Evolutionary conservation across 2,113 vertebrate genomes (phyloP), one percentile per base, ranked within the genome.

Genomic region (Labeo rohita): DNA sequence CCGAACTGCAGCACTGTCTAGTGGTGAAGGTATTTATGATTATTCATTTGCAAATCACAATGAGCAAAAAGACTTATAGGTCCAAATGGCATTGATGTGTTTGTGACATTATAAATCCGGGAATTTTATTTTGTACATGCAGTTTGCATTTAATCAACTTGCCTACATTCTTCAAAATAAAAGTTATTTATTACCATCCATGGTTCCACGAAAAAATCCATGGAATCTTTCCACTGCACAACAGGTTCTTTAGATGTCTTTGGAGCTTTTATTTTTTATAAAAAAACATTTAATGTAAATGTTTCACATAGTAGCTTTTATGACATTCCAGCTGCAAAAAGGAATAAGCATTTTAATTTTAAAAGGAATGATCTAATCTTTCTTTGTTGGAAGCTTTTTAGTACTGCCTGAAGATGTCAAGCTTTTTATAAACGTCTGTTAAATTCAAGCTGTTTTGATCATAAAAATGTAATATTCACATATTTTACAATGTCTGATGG

Each of bases 361-460:
- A 81, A 85, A 52, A 82, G 83, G 23, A 11, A 70, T 82, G 79
- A 88, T 78, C 61, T 88, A 83, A 79, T 72, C 75, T 74, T 83
- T 83, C 78, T 77, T 34, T 75, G n/a, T 21, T 85, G 65, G 73
- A 50, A 84, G 52, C 9, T 39, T 75, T 88, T 28, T 12, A 70
- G 15, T 68, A 16, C 10, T 18, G 16, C 8, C 68, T 0, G 8
- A 72, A 72, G 16, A 10, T 21, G 21, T 72, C 8, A 9, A 68
- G 34, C 65, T 16, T 36, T 68, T 36, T 3, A 34, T 34, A 66
- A 66, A 36, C 12, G 11, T 68, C 63, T 34, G 6, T 3, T 66
- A 70, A 68, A 36, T 36, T 16, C 66, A 1, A 28, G 36, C 36
- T 43, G 15, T 72, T 21, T 43, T 43, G 65, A 15, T 68, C 65